Base-by-base conservation (phyloP, 2,113 vertebrate species). In the Sinocyclocheilus grahami region DNA sequence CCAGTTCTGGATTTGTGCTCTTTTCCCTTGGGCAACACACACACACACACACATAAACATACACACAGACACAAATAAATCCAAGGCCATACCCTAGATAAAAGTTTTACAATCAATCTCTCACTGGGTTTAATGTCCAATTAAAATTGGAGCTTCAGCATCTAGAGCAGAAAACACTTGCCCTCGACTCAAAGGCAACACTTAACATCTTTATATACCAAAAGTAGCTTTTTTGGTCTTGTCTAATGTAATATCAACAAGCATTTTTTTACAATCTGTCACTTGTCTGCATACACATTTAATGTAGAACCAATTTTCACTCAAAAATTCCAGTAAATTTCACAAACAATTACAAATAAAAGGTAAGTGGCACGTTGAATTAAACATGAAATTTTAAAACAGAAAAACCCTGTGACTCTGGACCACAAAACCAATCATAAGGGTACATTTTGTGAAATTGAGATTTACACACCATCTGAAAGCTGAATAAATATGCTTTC, bases 1-100 rank as follows among this genome's bases (percentile, higher is more conserved):
- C 93, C 92, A 92, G 89, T 81, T 87, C 89, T 89, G 89, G 91
- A 91, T 87, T 90, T 92, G 88, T 87, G 90, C 85, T 67, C 30
- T 74, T 88, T 72, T 90, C 92, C 92, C 90, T 81, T 3, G 89
- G 92, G 91, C 91, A 74, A 3, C 42, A 86, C 69, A 89, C 69
- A 60, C 4, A 42, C 39, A 77, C 75, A 71, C 58, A 60, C 20
- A 51, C 69, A 60, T 2, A 86, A 55, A n/a, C 13, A 39, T n/a
- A 51, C 27, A 55, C 58, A 77, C 83, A 78, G 65, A 92, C 86
- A 83, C 81, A 75, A 81, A 75, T 87, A 78, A 77, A 72, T 65
- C 60, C 55, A 72, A 83, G 81, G 81, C 81, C 76, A 81, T 82
- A 88, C 72, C 85, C 83, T 20, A 72, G 65, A 82, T 62, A 65